Evolutionary conservation across 2,797 vertebrate genomes (phyloP).

Genomic region (Austrolebias charrua): DNA sequence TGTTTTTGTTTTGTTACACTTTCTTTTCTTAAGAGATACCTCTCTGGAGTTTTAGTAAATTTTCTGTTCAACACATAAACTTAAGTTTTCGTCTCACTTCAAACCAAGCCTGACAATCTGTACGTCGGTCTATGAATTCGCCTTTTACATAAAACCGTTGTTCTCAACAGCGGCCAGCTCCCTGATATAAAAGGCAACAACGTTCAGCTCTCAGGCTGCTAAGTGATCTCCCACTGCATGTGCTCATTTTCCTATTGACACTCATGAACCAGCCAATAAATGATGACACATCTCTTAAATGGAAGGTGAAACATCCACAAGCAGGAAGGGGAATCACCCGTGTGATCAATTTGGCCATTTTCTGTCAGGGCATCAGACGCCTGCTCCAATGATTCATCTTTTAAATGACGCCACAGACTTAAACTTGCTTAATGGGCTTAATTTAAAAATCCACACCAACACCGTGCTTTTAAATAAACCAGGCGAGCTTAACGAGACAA

Average conservation of each 20-base stretch:
- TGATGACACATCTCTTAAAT: neutral
- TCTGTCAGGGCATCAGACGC: neutral
- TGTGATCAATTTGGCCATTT: no score
- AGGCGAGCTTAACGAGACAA: conserved; percentile 20
- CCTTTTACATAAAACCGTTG: no score
- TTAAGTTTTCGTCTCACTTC: no score
- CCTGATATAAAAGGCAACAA: neutral
- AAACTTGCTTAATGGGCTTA: neutral
- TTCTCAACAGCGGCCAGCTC: neutral
- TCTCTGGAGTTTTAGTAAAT: no score
- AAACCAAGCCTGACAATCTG: no score
- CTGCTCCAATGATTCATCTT: neutral
- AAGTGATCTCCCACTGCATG: neutral
- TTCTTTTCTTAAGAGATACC: no score
- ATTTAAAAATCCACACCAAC: no score
- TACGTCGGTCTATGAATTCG: no score
- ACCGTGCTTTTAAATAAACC: neutral
- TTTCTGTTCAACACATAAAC: no score
- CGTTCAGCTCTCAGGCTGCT: no score
- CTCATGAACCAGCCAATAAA: neutral
- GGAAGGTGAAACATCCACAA: neutral
- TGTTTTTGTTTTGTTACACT: no score
- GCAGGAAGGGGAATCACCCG: neutral
- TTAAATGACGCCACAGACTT: neutral
- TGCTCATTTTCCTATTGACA: neutral